Evolutionary conservation across 2,797 vertebrate genomes (phyloP), one percentile per base, ranked within the genome.

Genomic region (Phataginus tricuspis): DNA sequence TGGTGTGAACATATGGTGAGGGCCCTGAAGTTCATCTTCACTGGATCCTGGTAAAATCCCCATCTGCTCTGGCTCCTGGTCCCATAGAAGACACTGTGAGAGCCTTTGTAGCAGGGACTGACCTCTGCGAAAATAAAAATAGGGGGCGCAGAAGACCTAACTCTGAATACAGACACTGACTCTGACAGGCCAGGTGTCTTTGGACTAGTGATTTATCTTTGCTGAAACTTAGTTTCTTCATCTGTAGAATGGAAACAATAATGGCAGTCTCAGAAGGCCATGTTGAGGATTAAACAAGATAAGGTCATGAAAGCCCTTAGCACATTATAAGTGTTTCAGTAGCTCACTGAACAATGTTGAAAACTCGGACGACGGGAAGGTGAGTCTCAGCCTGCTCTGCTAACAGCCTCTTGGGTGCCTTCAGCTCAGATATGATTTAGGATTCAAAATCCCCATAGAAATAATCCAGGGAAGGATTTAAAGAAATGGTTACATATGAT

Each of bases 1-100:
- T 68, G 23, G 1, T 0, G 0, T 8, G 8, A 31, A 29, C 6
- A 15, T 0, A 29, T 1, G 10, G 13, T 1, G 1, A 34, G 10
- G 27, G 13, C 19, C 72, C 82, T 14, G 2, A 42, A 45, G 8
- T 68, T n/a, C 55, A 0, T 6, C 45, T 64, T 64, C 21, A 0
- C 31, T 27, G 34, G 18, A 64, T 71, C 1, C 0, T 39, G 59
- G n/a, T 27, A 34, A 25, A 45, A 31, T 0, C n/a, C 37, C 1
- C 21, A 27, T 63, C 53, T 42, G 37, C 53, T 42, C 23, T 61
- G 34, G 4, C 11, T 23, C 34, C 75, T 25, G n/a, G 6, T 7
- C 19, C 31, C 49, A 11, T 0, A 15, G 79, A 27, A 72, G 27
- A 66, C 21, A 6, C n/a, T 8, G 2, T 2, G 45, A 55, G 23